These are phyloP conservation scores for Tenthredo scrophulariae DNA, from an alignment of 2,888 invertebrate species.

Conservation along the genomic window DNA sequence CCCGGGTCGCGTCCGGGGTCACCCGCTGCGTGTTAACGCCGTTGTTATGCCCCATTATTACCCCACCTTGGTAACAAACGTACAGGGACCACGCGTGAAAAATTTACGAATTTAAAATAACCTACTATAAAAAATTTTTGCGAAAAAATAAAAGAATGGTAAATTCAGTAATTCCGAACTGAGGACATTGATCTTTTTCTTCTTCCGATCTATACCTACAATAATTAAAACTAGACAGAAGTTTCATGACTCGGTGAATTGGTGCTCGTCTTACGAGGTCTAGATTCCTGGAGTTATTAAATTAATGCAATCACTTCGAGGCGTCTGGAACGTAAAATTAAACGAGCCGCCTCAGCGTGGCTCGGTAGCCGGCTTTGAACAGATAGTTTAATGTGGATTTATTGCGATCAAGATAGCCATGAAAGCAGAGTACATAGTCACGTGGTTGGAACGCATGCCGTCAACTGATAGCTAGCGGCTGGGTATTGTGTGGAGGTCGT, in stretches of 20 bases:
- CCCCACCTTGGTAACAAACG: constrained; percentile 41
- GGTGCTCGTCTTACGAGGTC: background rate
- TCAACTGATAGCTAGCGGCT: constrained; percentile 68
- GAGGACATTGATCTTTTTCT: background rate
- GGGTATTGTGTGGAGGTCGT: constrained; percentile 57
- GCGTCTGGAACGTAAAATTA: constrained; percentile 61
- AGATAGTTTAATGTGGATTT: constrained; percentile 78
- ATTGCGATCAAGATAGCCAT: constrained; percentile 75
- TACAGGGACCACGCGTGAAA: constrained; percentile 49
- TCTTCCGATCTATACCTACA: background rate
- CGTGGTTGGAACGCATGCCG: constrained; percentile 69
- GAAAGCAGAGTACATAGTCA: constrained; percentile 71
- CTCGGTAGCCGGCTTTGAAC: constrained; percentile 60
- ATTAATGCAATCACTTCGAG: constrained; percentile 58
- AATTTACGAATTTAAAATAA: constrained; percentile 36
- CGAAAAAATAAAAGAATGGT: background rate
- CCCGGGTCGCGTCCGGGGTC: constrained; percentile 75
- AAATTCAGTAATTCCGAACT: background rate
- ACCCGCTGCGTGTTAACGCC: constrained; percentile 76
- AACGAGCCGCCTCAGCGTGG: constrained; percentile 63
- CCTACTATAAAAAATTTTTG: background rate
- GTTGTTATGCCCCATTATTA: constrained; percentile 77
- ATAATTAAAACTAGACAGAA: background rate
- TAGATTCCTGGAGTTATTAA: constrained; percentile 58
- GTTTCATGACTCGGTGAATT: background rate